phyloP scores from a whole-genome alignment of 1,140 invertebrate genomes.

The Pissodes strobi region DNA sequence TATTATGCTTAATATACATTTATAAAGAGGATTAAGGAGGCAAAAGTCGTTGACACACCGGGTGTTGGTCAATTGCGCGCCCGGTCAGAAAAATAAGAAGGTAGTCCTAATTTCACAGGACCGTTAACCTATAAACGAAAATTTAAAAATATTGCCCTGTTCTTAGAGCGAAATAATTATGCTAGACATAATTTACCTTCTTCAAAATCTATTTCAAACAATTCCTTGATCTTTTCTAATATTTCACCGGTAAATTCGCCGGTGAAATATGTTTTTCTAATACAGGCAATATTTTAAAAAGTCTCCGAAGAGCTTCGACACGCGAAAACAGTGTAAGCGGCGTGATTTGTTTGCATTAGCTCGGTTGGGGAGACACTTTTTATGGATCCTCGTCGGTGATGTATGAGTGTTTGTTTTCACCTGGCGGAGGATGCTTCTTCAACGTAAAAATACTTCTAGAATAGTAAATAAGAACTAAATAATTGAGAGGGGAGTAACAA shows the following conservation, averaged over 20 bases:
- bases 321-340: conserved; percentile 14
- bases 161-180: too few relatives aligned
- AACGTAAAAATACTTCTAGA: not conserved
- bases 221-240: not conserved
- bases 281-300: conserved; percentile 12
- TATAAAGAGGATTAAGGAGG: too few relatives aligned
- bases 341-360: conserved; percentile 13
- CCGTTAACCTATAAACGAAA: too few relatives aligned
- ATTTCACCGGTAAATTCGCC: not conserved
- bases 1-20: too few relatives aligned
- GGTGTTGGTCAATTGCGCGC: too few relatives aligned
- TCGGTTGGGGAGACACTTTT: conserved; percentile 3
- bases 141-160: too few relatives aligned
- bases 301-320: not conserved
- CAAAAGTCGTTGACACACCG: too few relatives aligned
- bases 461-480: too few relatives aligned
- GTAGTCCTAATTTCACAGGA: too few relatives aligned
- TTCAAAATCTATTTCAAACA: conserved; percentile 1
- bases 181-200: too few relatives aligned
- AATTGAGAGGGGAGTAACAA: too few relatives aligned
- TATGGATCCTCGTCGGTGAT: not conserved
- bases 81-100: too few relatives aligned
- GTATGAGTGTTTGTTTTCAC: not conserved
- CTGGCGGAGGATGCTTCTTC: not conserved
- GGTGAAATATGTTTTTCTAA: conserved; percentile 14